These are phyloP conservation scores for Vanessa atalanta DNA, from an alignment of 1,140 invertebrate species.

Conservation along the genomic window DNA sequence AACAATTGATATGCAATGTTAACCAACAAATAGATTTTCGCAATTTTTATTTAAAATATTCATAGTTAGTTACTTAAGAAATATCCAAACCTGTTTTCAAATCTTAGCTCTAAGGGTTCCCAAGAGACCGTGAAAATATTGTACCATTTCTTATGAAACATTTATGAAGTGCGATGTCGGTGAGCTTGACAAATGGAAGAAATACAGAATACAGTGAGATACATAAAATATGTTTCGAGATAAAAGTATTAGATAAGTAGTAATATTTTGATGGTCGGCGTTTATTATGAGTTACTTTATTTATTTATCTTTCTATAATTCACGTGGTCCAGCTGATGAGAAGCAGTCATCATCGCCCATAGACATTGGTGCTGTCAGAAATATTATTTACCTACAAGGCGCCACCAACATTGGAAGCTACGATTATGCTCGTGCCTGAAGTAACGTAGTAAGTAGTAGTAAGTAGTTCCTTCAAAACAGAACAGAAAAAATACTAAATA, in stretches of 20 bases:
- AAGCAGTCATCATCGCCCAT: no score
- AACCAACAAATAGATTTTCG: no score
- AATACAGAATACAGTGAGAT: constrained; percentile 13
- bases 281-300: neutral
- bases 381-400: no score
- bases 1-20: no score
- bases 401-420: no score
- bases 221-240: constrained; percentile 20
- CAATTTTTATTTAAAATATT: neutral
- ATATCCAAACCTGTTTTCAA: neutral
- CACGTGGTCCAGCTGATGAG: no score
- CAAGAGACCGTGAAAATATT: constrained; percentile 11
- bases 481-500: no score
- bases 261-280: constrained; percentile 10
- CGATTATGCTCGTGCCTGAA: no score
- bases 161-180: constrained; percentile 19
- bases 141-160: constrained; percentile 27
- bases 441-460: no score
- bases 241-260: constrained; percentile 18
- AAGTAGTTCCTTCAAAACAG: no score
- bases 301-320: no score
- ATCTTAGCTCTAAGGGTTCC: constrained; percentile 23
- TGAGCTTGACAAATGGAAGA: constrained; percentile 28
- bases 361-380: no score
- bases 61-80: neutral